These are phyloP conservation scores for Scaptomyza pallida DNA, from an alignment of 1,140 invertebrate genomes.

Conservation along the genomic window DNA sequence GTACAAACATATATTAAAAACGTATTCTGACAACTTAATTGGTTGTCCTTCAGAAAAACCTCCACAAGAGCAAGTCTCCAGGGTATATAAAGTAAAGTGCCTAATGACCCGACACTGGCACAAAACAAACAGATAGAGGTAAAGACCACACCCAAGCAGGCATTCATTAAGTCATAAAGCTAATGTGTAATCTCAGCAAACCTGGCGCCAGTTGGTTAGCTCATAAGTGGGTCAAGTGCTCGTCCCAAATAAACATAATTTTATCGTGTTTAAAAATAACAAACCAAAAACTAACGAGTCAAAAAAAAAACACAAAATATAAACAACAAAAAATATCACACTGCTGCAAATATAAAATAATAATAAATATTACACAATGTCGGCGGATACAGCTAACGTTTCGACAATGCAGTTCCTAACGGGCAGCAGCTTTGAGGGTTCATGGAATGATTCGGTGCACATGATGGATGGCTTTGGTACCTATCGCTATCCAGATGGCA, in stretches of 20 bases:
- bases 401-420: conserved; percentile 46
- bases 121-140: not conserved
- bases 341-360: too few relatives aligned
- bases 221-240: conserved; percentile 38
- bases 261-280: conserved; percentile 13
- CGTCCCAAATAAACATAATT: conserved; percentile 12
- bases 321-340: too few relatives aligned
- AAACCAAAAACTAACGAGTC: not conserved
- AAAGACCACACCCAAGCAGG: conserved; percentile 36
- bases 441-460: conserved; percentile 51
- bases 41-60: not conserved
- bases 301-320: conserved; percentile 7
- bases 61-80: too few relatives aligned
- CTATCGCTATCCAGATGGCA: conserved; percentile 74
- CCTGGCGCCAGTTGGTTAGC: conserved; percentile 21
- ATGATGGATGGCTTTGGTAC: conserved; percentile 71
- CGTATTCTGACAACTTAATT: conserved; percentile 4
- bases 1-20: not conserved
- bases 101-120: conserved; percentile 3
- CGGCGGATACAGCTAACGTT: not conserved
- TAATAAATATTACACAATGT: not conserved
- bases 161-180: conserved; percentile 74
- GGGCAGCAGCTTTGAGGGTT: conserved; percentile 64
- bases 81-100: conserved; percentile 9
- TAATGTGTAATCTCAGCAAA: conserved; percentile 71